Conservation (phyloP, 2,888 invertebrate genomes). For the Heteromurus nitidus region DNA sequence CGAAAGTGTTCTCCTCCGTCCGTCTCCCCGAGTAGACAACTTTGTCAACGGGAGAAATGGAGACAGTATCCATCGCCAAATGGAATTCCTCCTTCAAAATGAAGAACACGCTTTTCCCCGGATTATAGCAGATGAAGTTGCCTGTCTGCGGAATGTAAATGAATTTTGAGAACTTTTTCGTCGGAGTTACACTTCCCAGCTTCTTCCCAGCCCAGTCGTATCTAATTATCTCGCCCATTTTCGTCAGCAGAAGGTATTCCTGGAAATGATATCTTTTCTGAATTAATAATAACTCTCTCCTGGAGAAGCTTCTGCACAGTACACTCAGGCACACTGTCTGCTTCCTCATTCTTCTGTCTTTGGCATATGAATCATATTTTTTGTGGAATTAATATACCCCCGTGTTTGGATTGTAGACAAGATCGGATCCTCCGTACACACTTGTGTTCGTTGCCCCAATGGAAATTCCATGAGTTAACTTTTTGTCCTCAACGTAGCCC, state of each 20-base stretch:
- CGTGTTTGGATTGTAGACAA: constrained; percentile 69
- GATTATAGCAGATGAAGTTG: constrained; percentile 69
- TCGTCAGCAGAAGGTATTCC: constrained; percentile 71
- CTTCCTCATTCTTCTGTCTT: too few relatives aligned
- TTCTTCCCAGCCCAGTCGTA: constrained; percentile 70
- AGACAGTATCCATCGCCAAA: constrained; percentile 69
- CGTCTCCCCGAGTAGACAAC: constrained; percentile 57
- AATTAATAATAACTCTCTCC: too few relatives aligned
- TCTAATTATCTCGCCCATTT: constrained; percentile 66
- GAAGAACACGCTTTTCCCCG: constrained; percentile 68
- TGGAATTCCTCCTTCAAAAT: constrained; percentile 71
- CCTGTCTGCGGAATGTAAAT: constrained; percentile 67
- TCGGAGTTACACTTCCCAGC: constrained; percentile 53
- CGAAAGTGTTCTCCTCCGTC: constrained; percentile 64
- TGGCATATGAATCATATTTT: too few relatives aligned
- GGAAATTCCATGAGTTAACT: constrained; percentile 71
- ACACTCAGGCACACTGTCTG: too few relatives aligned
- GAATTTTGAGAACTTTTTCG: constrained; percentile 68
- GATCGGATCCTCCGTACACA: constrained; percentile 70
- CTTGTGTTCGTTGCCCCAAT: constrained; percentile 68
- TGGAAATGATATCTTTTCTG: too few relatives aligned
- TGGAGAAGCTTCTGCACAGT: too few relatives aligned
- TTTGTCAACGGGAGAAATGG: constrained; percentile 68
- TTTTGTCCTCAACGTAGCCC: constrained; percentile 70
- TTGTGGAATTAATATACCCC: too few relatives aligned